These are phyloP conservation scores for Sylvilagus bachmani DNA, from an alignment of 2,113 vertebrate genomes.

Conservation along the genomic window DNA sequence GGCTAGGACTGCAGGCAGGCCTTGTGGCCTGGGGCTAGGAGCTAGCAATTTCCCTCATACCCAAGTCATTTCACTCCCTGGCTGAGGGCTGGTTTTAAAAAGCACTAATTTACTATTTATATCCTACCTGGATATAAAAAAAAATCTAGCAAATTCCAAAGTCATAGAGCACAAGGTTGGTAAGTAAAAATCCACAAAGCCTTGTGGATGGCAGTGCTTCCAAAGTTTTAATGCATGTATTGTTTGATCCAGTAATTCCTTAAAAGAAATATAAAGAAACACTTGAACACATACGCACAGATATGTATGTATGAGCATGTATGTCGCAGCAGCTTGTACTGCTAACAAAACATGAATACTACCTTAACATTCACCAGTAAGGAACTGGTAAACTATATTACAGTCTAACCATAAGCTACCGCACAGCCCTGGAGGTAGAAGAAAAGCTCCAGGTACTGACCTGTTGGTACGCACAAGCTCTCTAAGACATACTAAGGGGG, in stretches of 20 bases:
- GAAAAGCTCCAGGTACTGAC: neutral
- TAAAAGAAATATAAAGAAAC: constrained; percentile 44
- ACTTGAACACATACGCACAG: neutral
- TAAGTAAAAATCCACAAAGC: constrained; percentile 27
- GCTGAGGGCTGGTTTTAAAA: constrained; percentile 36
- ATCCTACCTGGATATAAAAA: constrained; percentile 44
- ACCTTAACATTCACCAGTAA: neutral
- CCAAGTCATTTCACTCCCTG: constrained; percentile 38
- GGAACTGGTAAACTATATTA: neutral
- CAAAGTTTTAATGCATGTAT: constrained; percentile 3
- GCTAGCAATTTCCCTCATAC: neutral
- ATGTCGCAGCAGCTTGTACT: neutral
- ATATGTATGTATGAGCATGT: neutral
- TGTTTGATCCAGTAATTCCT: constrained; percentile 16
- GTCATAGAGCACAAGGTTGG: neutral
- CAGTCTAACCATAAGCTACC: neutral
- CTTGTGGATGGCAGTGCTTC: neutral
- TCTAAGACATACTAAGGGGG: neutral
- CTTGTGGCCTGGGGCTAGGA: neutral
- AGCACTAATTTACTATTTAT: constrained; percentile 64
- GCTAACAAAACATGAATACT: neutral
- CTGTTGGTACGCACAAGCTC: neutral
- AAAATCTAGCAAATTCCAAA: constrained; percentile 18
- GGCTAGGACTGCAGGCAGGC: neutral
- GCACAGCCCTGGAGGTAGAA: neutral